A percentile compares a stretch with the other conserved stretches of the same genome.
phyloP scores from a whole-genome alignment of 37 sponge, comb jelly and placozoan genomes.

The Bolinopsis microptera region DNA sequence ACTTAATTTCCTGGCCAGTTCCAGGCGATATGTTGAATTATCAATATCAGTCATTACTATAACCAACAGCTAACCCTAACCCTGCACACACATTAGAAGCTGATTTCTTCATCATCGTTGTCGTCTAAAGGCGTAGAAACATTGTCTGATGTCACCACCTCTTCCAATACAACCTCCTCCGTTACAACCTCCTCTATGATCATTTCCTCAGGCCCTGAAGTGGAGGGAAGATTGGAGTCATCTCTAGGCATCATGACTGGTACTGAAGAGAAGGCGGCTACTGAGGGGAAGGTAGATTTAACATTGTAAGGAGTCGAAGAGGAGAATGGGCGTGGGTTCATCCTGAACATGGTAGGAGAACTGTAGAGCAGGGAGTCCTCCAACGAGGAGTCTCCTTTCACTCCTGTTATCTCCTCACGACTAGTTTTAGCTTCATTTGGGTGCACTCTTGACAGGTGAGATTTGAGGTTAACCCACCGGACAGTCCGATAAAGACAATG shows the following conservation, averaged over 20 bases:
- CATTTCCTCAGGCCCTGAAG: not conserved
- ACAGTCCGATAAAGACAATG: constrained; percentile 10
- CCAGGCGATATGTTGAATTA: too few relatives aligned
- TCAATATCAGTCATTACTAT: too few relatives aligned
- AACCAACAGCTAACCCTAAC: too few relatives aligned
- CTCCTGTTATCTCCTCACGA: not conserved
- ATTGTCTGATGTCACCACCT: not conserved
- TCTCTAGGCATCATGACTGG: constrained; percentile 34
- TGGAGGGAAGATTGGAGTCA: not conserved
- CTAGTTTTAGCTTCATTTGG: not conserved
- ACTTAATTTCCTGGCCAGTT: too few relatives aligned
- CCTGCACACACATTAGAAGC: too few relatives aligned
- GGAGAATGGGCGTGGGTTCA: not conserved
- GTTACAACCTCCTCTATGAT: not conserved
- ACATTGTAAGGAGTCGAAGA: not conserved
- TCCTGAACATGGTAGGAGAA: not conserved
- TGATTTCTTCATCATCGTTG: not conserved
- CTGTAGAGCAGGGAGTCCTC: not conserved
- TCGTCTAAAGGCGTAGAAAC: not conserved
- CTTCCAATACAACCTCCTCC: not conserved
- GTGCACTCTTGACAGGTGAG: constrained; percentile 2
- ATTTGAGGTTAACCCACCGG: not conserved
- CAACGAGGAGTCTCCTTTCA: not conserved
- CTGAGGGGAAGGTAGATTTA: not conserved
- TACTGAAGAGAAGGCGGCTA: not conserved